phyloP scores from a whole-genome alignment of 37 sponge, comb jelly and placozoan genomes.

The Haliclona indistincta region DNA sequence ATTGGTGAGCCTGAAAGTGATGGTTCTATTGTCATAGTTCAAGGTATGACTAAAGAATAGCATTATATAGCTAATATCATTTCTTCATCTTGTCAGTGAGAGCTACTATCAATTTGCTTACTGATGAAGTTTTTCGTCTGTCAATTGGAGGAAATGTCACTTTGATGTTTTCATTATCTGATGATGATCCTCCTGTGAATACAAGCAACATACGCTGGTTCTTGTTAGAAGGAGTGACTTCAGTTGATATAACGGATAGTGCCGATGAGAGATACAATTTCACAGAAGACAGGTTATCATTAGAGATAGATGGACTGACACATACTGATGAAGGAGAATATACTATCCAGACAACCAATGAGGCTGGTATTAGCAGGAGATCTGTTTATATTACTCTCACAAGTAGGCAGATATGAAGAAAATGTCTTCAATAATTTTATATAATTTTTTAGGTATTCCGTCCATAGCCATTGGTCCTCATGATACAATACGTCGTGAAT shows the following conservation, averaged over 20 bases:
- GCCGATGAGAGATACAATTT: not conserved
- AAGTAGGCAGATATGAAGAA: not conserved
- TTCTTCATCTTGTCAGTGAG: too few relatives aligned
- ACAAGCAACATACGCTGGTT: conserved; percentile 11
- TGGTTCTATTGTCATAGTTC: not conserved
- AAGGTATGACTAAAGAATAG: not conserved
- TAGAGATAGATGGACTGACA: not conserved
- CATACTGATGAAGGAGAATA: conserved; percentile 16
- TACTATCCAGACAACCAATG: not conserved
- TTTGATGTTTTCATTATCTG: not conserved
- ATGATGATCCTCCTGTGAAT: conserved; percentile 1
- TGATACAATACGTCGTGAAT: not conserved
- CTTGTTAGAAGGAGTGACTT: not conserved
- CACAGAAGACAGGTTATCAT: not conserved
- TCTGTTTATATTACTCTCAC: not conserved
- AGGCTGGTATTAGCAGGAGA: not conserved
- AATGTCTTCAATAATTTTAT: not conserved
- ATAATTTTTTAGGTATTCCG: not conserved
- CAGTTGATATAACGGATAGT: not conserved
- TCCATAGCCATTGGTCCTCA: not conserved
- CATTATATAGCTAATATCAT: too few relatives aligned
- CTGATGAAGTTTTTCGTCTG: too few relatives aligned
- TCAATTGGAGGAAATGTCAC: not conserved
- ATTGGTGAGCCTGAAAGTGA: not conserved
- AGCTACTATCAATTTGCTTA: too few relatives aligned